phyloP scores from a whole-genome alignment of 2,797 vertebrate genomes.

The Anguilla obscura region DNA sequence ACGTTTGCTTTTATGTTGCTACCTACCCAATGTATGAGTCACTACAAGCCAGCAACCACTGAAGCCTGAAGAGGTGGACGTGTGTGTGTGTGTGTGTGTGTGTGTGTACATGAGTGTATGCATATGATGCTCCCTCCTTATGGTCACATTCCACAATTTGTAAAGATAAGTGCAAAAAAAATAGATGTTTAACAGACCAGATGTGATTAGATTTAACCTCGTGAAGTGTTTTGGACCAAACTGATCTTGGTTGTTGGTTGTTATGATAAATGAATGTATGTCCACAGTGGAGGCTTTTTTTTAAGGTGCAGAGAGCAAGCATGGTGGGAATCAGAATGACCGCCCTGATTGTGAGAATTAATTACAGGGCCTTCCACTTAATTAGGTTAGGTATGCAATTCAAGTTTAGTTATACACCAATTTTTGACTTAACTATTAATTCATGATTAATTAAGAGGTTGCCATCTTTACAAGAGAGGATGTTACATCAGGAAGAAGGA shows the following conservation, averaged over 20 bases:
- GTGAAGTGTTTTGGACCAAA: background rate
- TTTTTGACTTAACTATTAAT: slow-evolving; percentile 36
- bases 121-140: background rate
- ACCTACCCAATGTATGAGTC: slow-evolving; percentile 1
- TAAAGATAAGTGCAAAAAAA: background rate
- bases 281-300: background rate
- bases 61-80: background rate
- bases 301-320: background rate
- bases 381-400: slow-evolving; percentile 40
- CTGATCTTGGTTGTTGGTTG: background rate
- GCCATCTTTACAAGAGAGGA: background rate
- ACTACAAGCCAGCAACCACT: background rate
- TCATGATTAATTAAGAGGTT: slow-evolving; percentile 35
- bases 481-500: background rate
- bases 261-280: background rate
- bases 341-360: slow-evolving; percentile 1
- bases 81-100: slow-evolving; percentile 1
- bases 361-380: slow-evolving; percentile 29
- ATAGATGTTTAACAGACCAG: slow-evolving; percentile 3
- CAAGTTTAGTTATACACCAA: slow-evolving; percentile 23
- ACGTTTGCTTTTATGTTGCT: slow-evolving; percentile 6
- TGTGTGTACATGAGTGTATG: background rate
- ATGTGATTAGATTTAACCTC: background rate
- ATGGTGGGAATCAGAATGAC: background rate
- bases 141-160: background rate